Evolutionary conservation across 2,113 vertebrate species (phyloP), one percentile per base, ranked within the genome.

Genomic region (Grammomys surdaster): DNA sequence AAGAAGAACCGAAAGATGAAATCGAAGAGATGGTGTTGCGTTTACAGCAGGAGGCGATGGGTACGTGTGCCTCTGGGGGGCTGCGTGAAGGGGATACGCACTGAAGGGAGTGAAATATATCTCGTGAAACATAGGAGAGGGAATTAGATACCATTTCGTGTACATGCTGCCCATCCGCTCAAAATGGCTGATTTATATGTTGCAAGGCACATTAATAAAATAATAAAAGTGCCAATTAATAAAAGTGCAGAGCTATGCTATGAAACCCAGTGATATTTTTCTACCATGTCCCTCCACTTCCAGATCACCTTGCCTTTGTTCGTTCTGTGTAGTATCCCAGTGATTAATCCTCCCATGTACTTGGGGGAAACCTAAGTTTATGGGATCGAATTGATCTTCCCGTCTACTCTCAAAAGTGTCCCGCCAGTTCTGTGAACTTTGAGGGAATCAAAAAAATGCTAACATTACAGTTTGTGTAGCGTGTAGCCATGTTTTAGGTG

Each of bases 1-100:
- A 99, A 98, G 96, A 98, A 98, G 96, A 98, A 70, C 65, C 65
- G 3, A 97, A 98, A 96, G 98, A 98, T 97, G 97, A 98, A 98
- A 95, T 31, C 81, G 98, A 98, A 98, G 98, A 98, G 97, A 98
- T 97, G 95, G 97, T 97, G 98, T 97, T 98, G 95, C 24, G 16
- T 60, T 97, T 98, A 92, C 98, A 98, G 90, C 96, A 98, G 90
- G 98, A 98, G 97, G 98, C 96, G 67, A 97, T 97, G 97, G 98
- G 98, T 97, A 90, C n/a, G 88, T 87, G 70, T 95, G 54, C 7
- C 8, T 88, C 89, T 93, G 89, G 20, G 70, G 54, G 94, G 77
- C 85, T 96, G 46, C 28, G 9, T 93, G 65, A 60, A 90, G n/a
- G 14, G 54, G 9, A 12, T 31, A 54, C 8, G 46, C 16, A 63